A percentile compares a stretch with the other conserved stretches of the same genome.
Evolutionary conservation across 2,113 vertebrate genomes (phyloP).

Genomic region (Montifringilla adamsi): DNA sequence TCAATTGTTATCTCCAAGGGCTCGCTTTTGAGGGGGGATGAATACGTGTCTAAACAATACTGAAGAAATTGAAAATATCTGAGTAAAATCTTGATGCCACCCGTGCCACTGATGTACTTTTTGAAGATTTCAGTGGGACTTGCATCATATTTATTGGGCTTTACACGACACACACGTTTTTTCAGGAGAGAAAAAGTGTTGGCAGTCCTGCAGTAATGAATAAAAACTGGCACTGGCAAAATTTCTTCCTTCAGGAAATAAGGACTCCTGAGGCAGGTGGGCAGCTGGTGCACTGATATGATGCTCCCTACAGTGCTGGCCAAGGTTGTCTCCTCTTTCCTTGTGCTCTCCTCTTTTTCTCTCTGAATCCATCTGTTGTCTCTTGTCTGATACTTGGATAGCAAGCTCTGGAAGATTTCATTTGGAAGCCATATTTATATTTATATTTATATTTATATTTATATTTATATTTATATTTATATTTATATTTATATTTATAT

Average conservation of each 20-base stretch:
- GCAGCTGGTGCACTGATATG: neutral
- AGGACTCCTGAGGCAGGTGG: neutral
- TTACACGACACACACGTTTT: neutral
- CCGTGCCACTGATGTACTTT: neutral
- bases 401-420: neutral
- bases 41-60: fast-evolving
- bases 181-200: neutral
- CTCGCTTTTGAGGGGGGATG: neutral
- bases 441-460: too few species aligned
- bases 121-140: neutral
- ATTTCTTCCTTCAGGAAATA: neutral
- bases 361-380: neutral
- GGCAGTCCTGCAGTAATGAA: neutral
- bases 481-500: too few species aligned
- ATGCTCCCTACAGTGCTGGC: neutral
- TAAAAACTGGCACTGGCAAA: neutral
- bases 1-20: neutral
- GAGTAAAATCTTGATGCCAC: neutral
- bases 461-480: too few species aligned
- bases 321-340: neutral
- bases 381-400: neutral
- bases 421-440: neutral
- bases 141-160: neutral
- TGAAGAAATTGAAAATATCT: neutral
- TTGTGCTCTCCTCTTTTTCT: neutral